phyloP scores from a whole-genome alignment of 1,140 invertebrate genomes.

The Hyles euphorbiae region DNA sequence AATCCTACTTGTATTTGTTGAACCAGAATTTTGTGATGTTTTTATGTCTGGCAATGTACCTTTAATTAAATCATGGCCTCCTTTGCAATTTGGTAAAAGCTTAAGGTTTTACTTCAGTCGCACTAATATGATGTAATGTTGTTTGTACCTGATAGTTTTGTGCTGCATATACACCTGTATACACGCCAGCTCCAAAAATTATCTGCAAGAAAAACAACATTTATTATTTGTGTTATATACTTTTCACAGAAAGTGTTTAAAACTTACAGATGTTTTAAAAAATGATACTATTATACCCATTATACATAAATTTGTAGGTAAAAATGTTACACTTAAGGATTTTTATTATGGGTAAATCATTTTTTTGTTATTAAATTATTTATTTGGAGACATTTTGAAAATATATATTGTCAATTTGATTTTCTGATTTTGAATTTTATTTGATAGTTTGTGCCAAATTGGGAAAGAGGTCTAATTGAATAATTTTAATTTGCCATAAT shows the following conservation, averaged over 20 bases:
- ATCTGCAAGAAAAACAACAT: slow-evolving; percentile 76
- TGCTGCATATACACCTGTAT: slow-evolving; percentile 85
- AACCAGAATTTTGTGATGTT: slow-evolving; percentile 30
- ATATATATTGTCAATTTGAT: slow-evolving; percentile 17
- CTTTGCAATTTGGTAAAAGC: slow-evolving; percentile 25
- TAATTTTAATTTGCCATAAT: no score
- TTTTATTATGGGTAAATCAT: background rate
- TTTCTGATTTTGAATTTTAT: slow-evolving; percentile 23
- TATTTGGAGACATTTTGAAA: background rate
- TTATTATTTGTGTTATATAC: background rate
- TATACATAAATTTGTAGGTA: slow-evolving; percentile 1
- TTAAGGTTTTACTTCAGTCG: background rate
- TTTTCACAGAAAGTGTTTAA: background rate
- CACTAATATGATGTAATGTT: slow-evolving; percentile 1
- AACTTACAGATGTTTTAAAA: slow-evolving; percentile 9
- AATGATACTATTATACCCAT: background rate
- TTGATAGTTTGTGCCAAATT: slow-evolving; percentile 3
- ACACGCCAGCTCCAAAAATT: slow-evolving; percentile 84
- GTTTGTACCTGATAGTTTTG: slow-evolving; percentile 88
- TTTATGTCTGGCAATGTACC: background rate
- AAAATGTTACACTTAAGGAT: no score
- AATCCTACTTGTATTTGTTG: slow-evolving; percentile 23
- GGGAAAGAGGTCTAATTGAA: no score
- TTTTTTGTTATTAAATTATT: background rate
- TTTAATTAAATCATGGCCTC: slow-evolving; percentile 37